A percentile compares a stretch with the other conserved stretches of the same genome.
phyloP scores from a whole-genome alignment of 2,888 invertebrate species.

The Panorpa germanica region DNA sequence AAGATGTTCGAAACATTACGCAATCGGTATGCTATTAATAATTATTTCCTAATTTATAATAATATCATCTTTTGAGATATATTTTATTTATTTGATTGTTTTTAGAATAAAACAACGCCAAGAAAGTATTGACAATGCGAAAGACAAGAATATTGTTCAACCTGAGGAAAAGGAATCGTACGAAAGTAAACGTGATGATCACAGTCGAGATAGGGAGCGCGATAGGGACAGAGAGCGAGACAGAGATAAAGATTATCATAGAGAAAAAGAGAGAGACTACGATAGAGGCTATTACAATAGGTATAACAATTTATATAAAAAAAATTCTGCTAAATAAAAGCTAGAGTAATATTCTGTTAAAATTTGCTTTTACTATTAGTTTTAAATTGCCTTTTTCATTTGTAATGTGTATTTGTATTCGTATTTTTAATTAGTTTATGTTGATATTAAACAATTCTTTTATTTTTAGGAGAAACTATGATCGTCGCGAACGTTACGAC shows the following conservation, averaged over 20 bases:
- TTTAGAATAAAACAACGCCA: too few species aligned
- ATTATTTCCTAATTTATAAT: too few species aligned
- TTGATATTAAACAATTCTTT: too few species aligned
- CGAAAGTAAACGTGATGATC: conserved; percentile 12
- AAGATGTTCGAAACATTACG: too few species aligned
- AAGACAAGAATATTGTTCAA: conserved; percentile 36
- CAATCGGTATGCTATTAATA: too few species aligned
- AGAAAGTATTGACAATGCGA: too few species aligned
- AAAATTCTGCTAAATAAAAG: not conserved
- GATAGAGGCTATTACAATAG: not conserved
- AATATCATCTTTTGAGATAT: too few species aligned
- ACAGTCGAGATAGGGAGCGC: conserved; percentile 10
- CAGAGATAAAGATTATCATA: conserved; percentile 17
- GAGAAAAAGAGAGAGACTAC: conserved; percentile 16
- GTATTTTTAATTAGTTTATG: too few species aligned
- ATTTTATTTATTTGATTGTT: too few species aligned
- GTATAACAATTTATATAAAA: not conserved
- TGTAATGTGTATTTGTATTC: too few species aligned
- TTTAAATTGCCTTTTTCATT: too few species aligned
- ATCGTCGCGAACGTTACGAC: not conserved
- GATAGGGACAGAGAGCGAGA: conserved; percentile 11
- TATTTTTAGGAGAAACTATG: too few species aligned
- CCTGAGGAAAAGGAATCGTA: conserved; percentile 21
- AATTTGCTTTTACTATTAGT: conserved; percentile 1
- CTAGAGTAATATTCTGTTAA: not conserved